Base-by-base conservation (phyloP, 1,140 invertebrate genomes). In the Bradysia coprophila region DNA sequence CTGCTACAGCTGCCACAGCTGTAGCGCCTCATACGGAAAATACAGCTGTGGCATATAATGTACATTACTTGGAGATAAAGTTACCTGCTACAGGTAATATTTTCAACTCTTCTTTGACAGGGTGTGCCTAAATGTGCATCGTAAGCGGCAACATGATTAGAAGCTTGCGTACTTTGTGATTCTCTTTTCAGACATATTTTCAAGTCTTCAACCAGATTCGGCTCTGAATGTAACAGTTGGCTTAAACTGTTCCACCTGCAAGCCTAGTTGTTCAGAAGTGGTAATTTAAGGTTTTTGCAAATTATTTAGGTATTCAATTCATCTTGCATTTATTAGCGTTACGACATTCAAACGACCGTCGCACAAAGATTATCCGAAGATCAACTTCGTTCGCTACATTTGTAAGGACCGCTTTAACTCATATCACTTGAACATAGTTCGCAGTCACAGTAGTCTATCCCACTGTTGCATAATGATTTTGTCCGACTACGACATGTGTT, bases 231-330 rank as follows among this genome's bases (percentile, higher is more conserved):
- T 46, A 38, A 13, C 13, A 8, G 20, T 3, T 6, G 33, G 33
- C 18, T 33, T 46, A 4, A 19, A 48, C 20, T 59, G 56, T 23
- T 39, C 43, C 4, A 8, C 24, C 6, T 59, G 57, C n/a, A 43
- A 56, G 5, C 53, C 56, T 0, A 33, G 41, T 42, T 42, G 41
- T 33, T 5, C 24, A 4, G 41, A 32, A 42, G 24, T 8, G 24
- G 24, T 28, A 13, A 28, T 8, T 28, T 28, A 8, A 8, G 13
- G 6, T 28, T 13, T 8, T 8, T 8, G 13, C 24, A 28, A 8
- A 28, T 28, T 6, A 28, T 8, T 28, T 8, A 8, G 24, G 13
- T 28, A 13, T 28, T 28, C 13, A 28, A 28, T 28, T 8, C 13
- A 28, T 28, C 6, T 8, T 8, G 13, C 13, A 28, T 28, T 28